phyloP scores from a whole-genome alignment of 2,888 invertebrate species.

The Xiphydria camelus region DNA sequence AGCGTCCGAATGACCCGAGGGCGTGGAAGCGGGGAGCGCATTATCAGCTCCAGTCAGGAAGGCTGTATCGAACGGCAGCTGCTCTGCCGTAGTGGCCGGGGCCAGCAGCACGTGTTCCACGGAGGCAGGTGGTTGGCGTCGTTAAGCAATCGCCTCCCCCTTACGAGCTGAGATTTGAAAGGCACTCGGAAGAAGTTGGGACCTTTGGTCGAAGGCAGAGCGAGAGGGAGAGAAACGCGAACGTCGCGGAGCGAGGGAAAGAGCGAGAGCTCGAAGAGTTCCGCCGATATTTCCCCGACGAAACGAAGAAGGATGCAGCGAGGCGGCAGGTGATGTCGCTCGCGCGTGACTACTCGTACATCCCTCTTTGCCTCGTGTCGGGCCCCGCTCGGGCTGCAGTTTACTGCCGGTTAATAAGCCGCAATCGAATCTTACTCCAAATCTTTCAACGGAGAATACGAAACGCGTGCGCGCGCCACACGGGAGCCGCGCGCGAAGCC shows the following conservation, averaged over 20 bases:
- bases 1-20: constrained; percentile 25
- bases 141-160: constrained; percentile 50
- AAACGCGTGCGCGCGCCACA: neutral
- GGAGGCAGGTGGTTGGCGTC: constrained; percentile 54
- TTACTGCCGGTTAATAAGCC: constrained; percentile 49
- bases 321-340: constrained; percentile 42
- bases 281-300: constrained; percentile 2
- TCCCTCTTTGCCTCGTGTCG: too few species aligned
- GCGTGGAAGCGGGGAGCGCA: constrained; percentile 27
- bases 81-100: constrained; percentile 1
- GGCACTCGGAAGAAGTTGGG: constrained; percentile 20
- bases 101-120: constrained; percentile 46
- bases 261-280: constrained; percentile 5
- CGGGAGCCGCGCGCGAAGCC: too few species aligned
- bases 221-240: constrained; percentile 18
- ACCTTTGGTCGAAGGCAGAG: neutral
- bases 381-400: constrained; percentile 32
- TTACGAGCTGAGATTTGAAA: constrained; percentile 48
- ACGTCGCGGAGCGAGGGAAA: constrained; percentile 5
- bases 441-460: neutral
- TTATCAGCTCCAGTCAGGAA: too few species aligned
- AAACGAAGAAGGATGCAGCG: constrained; percentile 10
- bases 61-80: too few species aligned
- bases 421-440: constrained; percentile 32
- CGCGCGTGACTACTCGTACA: too few species aligned